Base-by-base conservation (phyloP, 2,888 invertebrate genomes). In the Ormyrus labotus region DNA sequence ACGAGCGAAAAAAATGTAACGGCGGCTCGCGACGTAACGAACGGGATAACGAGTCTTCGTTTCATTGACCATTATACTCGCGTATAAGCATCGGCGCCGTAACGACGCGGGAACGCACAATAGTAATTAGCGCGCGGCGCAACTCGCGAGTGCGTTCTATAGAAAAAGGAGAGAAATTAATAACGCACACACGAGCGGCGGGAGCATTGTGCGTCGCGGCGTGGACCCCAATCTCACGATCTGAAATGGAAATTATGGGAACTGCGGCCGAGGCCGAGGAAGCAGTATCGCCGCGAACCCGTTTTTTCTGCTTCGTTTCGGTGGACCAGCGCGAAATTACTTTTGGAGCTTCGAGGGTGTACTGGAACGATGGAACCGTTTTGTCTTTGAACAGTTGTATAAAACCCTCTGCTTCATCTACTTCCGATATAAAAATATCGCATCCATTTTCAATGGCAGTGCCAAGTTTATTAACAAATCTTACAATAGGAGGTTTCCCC, bases 181-280 rank as follows among this genome's bases (percentile, higher is more conserved):
- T 78, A 78, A 78, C 6, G 55, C 57, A 50, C 75, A 57, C 47
- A 57, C 47, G 45, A 19, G 60, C 19, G 9, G 9, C 5, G 47
- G 67, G 51, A 51, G 45, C 45, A 65, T 71, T 65, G 65, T 55
- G 53, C 51, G 13, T 34, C 34, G 34, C 34, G 34, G 34, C 3
- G 34, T 51, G 71, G 85, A 83, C 86, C 88, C 78, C 86, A 84
- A 88, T 88, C 88, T 88, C 88, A 89, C 88, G 89, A 89, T 88
- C 87, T 85, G 76, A 86, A 87, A 89, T 86, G 84, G 84, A 87
- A 88, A 89, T 85, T 84, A 85, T 87, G 87, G 82, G 86, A 86
- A 86, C 51, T 34, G 10, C 48, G 0, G 4, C n/a, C 45, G 34
- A 51, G 5, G 7, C 48, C 10, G 34, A 60, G 8, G 51, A 57